Percentiles rank a stretch among this genome's conserved stretches.
Conservation (phyloP, 2,797 vertebrate species). For the Mormyrus proboscirostris region DNA sequence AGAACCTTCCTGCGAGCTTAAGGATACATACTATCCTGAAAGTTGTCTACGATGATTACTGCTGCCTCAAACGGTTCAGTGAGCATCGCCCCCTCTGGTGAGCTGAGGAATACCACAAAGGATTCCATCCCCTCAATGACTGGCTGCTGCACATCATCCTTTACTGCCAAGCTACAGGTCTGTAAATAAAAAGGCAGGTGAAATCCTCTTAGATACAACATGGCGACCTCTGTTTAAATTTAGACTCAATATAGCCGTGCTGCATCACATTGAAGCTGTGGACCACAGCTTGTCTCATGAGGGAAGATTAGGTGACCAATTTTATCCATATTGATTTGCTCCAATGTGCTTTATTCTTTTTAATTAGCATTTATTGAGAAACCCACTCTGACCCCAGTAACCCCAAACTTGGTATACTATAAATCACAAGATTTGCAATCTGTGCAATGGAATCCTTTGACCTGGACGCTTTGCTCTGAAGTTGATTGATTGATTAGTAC, state of each 20-base stretch:
- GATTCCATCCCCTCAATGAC: constrained; percentile 92
- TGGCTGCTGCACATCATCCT: constrained; percentile 88
- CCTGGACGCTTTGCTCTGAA: not conserved
- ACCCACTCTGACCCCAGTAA: not conserved
- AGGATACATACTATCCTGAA: constrained; percentile 79
- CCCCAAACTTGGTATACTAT: not conserved
- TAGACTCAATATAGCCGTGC: not conserved
- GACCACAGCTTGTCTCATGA: not conserved
- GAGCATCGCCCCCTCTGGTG: constrained; percentile 85
- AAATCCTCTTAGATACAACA: not conserved
- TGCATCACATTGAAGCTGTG: not conserved
- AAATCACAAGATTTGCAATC: not conserved
- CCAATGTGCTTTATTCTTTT: not conserved
- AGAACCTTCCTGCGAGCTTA: not conserved
- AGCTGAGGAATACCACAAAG: constrained; percentile 91
- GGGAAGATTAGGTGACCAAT: not conserved
- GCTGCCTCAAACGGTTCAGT: constrained; percentile 83
- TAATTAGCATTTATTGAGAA: not conserved
- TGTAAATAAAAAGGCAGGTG: constrained; percentile 35
- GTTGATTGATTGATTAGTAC: not conserved
- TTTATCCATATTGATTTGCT: not conserved
- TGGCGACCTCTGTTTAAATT: not conserved
- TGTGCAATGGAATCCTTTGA: not conserved
- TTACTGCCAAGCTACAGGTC: constrained; percentile 86
- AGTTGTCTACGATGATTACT: constrained; percentile 82